Base-by-base conservation (phyloP, 2,888 invertebrate species). In the Cephus pulcher region DNA sequence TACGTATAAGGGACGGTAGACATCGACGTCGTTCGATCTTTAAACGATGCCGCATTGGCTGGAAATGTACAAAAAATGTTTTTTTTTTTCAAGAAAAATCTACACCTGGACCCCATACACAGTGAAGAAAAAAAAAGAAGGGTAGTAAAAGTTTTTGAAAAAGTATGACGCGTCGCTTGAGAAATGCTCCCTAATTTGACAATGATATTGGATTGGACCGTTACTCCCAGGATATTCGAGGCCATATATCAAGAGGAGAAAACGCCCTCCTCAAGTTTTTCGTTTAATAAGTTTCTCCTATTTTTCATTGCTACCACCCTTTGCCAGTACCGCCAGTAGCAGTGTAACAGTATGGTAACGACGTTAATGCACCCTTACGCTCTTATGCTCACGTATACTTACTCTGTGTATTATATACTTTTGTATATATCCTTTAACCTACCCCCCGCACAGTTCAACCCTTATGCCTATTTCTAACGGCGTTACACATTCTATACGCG, bases 241-340 rank as follows among this genome's bases (percentile, higher is more conserved):
- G 80, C 86, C 84, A 88, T 89, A 88, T 85, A 89, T 89, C 88
- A 89, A 79, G 76, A 78, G 78, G 78, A 80, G 79, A 80, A 81
- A 76, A 69, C 80, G 78, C 78, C 80, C 76, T 80, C 82, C 82
- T 81, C 82, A 88, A 90, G 86, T 90, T 90, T 90, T 86, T 85
- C 87, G 88, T 90, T 90, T 90, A 90, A 90, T 90, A 90, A 90
- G 88, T 89, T 84, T 80, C 84, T 83, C 86, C 88, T 84, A 90
- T 90, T 90, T 90, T 90, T 90, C 90, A 90, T 86, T 82, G 78
- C 71, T 33, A 71, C 71, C 71, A 23, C 71, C 71, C 71, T 32
- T 71, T 71, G 34, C 71, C 11, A 33, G 71, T 56, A 56, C 56
- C 56, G 23, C 56, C 23, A 23, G 56, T 3, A 56, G 23, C 56